A percentile compares a stretch with the other conserved stretches of the same genome.
Evolutionary conservation across 2,113 vertebrate species (phyloP).

Genomic region (Gavia stellata): DNA sequence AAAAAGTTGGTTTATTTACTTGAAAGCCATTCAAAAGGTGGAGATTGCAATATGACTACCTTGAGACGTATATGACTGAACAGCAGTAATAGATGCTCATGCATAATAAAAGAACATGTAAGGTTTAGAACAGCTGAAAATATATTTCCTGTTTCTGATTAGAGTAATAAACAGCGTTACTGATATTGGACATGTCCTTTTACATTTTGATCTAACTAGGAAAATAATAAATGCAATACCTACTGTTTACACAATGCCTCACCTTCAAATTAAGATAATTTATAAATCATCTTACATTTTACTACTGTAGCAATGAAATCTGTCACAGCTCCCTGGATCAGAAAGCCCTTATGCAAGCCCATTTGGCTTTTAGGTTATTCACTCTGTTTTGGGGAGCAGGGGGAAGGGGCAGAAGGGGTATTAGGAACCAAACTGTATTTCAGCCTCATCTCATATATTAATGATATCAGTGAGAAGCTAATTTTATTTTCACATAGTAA

Average conservation of each 20-base stretch:
- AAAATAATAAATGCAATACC: slow-evolving; percentile 3
- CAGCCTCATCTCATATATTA: slow-evolving; percentile 43
- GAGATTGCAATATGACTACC: not conserved
- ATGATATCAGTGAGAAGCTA: slow-evolving; percentile 34
- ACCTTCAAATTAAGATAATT: slow-evolving; percentile 19
- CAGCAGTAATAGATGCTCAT: slow-evolving; percentile 10
- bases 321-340: not conserved
- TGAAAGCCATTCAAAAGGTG: not conserved
- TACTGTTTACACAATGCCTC: not conserved
- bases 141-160: not conserved
- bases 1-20: not conserved
- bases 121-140: slow-evolving; percentile 24
- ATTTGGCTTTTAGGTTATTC: not conserved
- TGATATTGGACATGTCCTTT: not conserved
- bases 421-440: slow-evolving; percentile 1
- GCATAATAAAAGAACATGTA: slow-evolving; percentile 19
- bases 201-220: not conserved
- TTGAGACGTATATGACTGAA: not conserved
- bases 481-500: slow-evolving; percentile 54
- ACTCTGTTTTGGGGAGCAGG: accelerated
- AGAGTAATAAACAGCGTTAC: not conserved
- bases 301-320: not conserved
- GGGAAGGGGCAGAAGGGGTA: not conserved
- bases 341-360: not conserved
- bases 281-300: not conserved